A percentile compares a stretch with the other conserved stretches of the same genome.
These are phyloP conservation scores for Acanthornis magna DNA, from an alignment of 2,797 vertebrate species.

Conservation along the genomic window DNA sequence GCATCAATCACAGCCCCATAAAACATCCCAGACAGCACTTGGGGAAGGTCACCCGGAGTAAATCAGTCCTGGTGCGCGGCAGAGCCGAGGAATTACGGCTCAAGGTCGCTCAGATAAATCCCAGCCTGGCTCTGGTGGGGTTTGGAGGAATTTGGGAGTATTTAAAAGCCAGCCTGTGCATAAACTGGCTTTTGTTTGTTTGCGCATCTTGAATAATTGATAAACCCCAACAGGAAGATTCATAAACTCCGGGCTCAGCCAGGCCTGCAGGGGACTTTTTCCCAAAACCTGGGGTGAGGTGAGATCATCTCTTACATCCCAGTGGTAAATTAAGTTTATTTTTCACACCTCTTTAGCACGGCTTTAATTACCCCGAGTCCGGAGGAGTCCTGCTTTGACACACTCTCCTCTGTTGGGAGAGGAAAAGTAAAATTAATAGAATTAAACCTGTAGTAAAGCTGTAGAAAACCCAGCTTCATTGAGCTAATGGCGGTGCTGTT, in stretches of 20 bases:
- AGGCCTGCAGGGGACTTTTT: neutral
- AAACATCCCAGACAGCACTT: neutral
- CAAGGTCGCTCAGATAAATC: conserved; percentile 25
- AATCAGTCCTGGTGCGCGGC: conserved; percentile 9
- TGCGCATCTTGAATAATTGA: neutral
- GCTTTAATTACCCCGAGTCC: neutral
- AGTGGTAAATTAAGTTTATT: neutral
- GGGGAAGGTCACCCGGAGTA: conserved; percentile 39
- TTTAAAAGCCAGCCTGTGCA: neutral
- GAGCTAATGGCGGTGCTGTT: neutral
- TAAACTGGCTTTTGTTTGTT: neutral
- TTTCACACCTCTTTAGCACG: neutral
- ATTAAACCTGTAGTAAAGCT: neutral
- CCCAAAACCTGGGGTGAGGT: neutral
- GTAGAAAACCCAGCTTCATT: neutral
- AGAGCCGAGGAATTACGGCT: conserved; percentile 24
- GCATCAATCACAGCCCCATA: neutral
- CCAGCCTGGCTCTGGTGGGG: neutral
- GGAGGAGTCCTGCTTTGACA: neutral
- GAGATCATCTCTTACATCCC: neutral
- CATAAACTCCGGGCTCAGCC: neutral
- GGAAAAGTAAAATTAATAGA: neutral
- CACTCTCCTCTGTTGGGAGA: neutral
- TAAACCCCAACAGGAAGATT: neutral
- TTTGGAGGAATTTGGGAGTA: neutral